A percentile compares a stretch with the other conserved stretches of the same genome.
Conservation (phyloP, 2,888 invertebrate species). For the Volucella inanis region DNA sequence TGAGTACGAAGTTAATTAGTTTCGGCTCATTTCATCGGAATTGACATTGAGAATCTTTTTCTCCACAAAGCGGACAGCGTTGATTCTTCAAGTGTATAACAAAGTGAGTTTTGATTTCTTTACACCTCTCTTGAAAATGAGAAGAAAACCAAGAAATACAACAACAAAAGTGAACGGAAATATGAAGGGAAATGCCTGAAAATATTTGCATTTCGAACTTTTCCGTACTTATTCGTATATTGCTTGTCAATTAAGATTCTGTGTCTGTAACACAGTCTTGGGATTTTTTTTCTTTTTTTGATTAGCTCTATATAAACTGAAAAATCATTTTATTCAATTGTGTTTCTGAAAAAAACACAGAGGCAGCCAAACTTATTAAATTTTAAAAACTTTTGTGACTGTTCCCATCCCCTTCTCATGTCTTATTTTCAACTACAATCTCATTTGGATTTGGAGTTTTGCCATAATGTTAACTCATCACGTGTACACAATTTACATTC, state of each 20-base stretch:
- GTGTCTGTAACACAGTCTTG: conserved; percentile 9
- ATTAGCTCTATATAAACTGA: conserved; percentile 21
- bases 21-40: too few species aligned
- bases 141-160: background rate
- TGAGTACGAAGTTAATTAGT: too few species aligned
- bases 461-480: conserved; percentile 25
- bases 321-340: conserved; percentile 24
- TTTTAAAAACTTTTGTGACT: conserved; percentile 17
- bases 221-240: background rate
- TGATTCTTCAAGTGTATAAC: too few species aligned
- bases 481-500: conserved; percentile 47
- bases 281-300: background rate
- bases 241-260: conserved; percentile 39
- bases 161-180: conserved; percentile 5
- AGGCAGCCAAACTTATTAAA: conserved; percentile 40
- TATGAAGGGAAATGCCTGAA: conserved; percentile 26
- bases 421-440: conserved; percentile 12
- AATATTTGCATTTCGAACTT: background rate
- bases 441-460: conserved; percentile 8
- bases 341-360: conserved; percentile 6
- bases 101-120: too few species aligned
- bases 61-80: too few species aligned
- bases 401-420: conserved; percentile 11
- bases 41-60: too few species aligned
- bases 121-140: too few species aligned